Evolutionary conservation across 92 coral and sea anemone genomes (phyloP).

Genomic region (Ricordea florida): DNA sequence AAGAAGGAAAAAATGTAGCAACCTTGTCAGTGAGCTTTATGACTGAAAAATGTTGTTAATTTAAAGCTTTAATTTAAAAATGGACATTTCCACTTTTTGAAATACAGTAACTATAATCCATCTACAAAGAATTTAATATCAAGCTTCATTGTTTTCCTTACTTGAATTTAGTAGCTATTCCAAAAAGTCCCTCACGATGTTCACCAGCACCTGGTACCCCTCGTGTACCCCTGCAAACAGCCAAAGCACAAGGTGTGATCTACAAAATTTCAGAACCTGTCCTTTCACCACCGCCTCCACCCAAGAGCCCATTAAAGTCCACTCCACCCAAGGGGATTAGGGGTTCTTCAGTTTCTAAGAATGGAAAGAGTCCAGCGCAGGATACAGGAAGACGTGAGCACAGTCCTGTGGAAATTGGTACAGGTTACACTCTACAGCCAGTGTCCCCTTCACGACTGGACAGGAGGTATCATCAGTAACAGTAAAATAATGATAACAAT

Average conservation of each 20-base stretch:
- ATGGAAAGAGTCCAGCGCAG: neutral
- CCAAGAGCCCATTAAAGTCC: constrained; percentile 12
- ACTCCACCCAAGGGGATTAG: constrained; percentile 29
- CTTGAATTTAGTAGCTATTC: constrained; percentile 2
- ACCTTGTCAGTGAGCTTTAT: too few species aligned
- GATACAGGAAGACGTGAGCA: constrained; percentile 15
- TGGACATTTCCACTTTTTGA: too few species aligned
- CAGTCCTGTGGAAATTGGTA: neutral
- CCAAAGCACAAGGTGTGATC: constrained; percentile 68
- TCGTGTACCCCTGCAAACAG: constrained; percentile 66
- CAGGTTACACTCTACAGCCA: neutral
- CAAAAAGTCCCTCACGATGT: constrained; percentile 28
- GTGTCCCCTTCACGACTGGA: constrained; percentile 8
- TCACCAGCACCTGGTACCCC: constrained; percentile 44
- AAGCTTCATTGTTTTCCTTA: neutral
- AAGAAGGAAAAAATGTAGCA: too few species aligned
- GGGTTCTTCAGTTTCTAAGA: constrained; percentile 18
- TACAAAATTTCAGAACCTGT: constrained; percentile 31
- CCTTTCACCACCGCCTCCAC: constrained; percentile 10
- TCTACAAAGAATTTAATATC: neutral
- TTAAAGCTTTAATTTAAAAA: too few species aligned
- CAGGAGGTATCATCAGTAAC: neutral
- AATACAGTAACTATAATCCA: neutral
- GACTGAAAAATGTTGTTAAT: too few species aligned
- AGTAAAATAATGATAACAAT: too few species aligned